Conservation (phyloP, 2,113 vertebrate genomes). For the Indicator indicator region DNA sequence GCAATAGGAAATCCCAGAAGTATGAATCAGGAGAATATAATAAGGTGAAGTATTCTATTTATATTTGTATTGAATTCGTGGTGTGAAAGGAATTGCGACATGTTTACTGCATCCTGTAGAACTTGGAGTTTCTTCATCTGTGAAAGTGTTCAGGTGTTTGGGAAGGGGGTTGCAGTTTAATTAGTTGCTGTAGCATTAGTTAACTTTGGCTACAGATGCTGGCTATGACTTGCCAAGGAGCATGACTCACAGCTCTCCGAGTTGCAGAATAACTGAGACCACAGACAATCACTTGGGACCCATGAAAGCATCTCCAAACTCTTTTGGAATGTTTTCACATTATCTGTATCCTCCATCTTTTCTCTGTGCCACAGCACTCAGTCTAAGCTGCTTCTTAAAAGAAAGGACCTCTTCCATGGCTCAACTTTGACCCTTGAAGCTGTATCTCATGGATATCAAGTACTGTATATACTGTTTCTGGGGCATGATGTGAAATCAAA, state of each 20-base stretch:
- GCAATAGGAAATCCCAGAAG: neutral
- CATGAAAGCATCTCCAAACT: neutral
- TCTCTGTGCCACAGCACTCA: neutral
- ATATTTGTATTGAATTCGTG: neutral
- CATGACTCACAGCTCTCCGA: neutral
- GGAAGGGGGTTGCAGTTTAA: neutral
- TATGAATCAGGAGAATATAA: neutral
- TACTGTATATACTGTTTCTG: neutral
- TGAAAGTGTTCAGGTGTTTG: neutral
- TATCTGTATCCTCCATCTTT: neutral
- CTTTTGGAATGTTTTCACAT: neutral
- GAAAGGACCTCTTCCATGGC: neutral
- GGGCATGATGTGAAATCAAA: neutral
- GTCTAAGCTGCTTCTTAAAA: neutral
- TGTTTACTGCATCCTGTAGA: neutral
- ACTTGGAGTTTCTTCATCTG: neutral
- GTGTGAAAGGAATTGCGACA: neutral
- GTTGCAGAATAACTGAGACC: neutral
- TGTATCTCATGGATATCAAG: neutral
- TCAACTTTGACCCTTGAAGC: neutral
- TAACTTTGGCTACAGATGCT: neutral
- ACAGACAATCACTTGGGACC: neutral
- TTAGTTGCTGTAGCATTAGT: neutral
- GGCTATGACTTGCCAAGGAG: neutral
- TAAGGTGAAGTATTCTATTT: neutral